Conservation (phyloP, 2,888 invertebrate genomes). For the Odontothrips loti region DNA sequence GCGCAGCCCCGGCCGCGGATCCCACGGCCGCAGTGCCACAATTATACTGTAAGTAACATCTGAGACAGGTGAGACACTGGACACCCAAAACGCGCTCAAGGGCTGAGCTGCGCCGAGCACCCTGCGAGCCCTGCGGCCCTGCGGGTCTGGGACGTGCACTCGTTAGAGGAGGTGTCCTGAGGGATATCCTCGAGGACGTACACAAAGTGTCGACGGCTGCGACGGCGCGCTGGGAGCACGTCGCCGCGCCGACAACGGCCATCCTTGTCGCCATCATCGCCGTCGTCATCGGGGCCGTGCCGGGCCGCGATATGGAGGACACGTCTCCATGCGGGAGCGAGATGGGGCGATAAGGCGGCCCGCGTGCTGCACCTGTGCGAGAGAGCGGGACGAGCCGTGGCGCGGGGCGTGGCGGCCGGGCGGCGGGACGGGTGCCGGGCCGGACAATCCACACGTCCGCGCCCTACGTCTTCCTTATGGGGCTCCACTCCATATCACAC, state of each 20-base stretch:
- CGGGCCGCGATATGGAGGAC: too few species aligned
- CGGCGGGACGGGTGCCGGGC: not conserved
- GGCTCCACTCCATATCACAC: not conserved
- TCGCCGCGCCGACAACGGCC: too few species aligned
- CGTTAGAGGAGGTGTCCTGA: not conserved
- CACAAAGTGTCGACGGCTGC: too few species aligned
- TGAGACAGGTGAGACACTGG: too few species aligned
- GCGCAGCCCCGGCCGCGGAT: too few species aligned
- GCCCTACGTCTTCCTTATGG: conserved; percentile 18
- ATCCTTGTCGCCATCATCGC: too few species aligned
- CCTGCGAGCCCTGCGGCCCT: not conserved
- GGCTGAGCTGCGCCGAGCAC: too few species aligned
- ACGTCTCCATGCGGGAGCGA: not conserved
- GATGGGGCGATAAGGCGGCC: conserved; percentile 3
- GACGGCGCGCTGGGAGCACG: too few species aligned
- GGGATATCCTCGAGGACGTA: not conserved
- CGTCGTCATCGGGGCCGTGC: too few species aligned
- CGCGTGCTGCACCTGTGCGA: not conserved
- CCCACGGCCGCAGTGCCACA: too few species aligned
- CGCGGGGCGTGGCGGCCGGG: not conserved
- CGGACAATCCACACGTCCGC: conserved; percentile 18
- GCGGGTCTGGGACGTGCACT: not conserved
- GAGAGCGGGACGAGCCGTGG: not conserved
- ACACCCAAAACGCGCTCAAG: too few species aligned
- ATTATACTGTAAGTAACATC: too few species aligned